Evolutionary conservation across 2,888 invertebrate species (phyloP), one percentile per base, ranked within the genome.

Genomic region (Perithous albicinctus): DNA sequence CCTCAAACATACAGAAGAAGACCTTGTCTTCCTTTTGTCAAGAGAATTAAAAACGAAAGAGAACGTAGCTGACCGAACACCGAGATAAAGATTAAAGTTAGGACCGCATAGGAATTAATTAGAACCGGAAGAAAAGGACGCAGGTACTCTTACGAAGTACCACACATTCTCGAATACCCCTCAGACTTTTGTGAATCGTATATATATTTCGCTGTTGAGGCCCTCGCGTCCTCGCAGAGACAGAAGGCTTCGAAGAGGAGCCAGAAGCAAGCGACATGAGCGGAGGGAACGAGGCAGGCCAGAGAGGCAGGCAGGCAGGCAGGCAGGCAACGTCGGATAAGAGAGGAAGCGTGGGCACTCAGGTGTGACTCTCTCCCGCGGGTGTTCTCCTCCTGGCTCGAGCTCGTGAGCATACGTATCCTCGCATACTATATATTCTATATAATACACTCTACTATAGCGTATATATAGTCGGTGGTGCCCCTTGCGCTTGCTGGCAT

Each of bases 311-410:
- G 81, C 84, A 82, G 82, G 76, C 84, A 80, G 80, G 75, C 85
- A 79, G 82, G 78, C 80, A 72, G 81, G 84, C 77, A 86, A 86
- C 86, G 86, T 87, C 88, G 91, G 89, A 91, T 91, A 88, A 92
- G 91, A 92, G 91, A 92, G 92, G 92, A 92, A 92, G 90, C 91
- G 91, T 90, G 91, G 89, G 92, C 92, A 90, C 92, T 92, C 90
- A 87, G 91, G 91, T 91, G 92, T 92, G 91, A 92, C 92, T 90
- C 91, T 88, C 87, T 90, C 90, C 90, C 90, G 92, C 90, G 91
- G 91, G 91, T 88, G 89, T 88, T 88, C 87, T 84, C 89, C 86
- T 89, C 88, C 89, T 84, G 41, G 54, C 83, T 80, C 77, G 61
- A 69, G 67, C 76, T 83, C 73, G 48, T 63, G 15, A 38, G 48